Conservation (phyloP, 35 echinoderm and acorn worm genomes). For the Holothuria glaberrima region DNA sequence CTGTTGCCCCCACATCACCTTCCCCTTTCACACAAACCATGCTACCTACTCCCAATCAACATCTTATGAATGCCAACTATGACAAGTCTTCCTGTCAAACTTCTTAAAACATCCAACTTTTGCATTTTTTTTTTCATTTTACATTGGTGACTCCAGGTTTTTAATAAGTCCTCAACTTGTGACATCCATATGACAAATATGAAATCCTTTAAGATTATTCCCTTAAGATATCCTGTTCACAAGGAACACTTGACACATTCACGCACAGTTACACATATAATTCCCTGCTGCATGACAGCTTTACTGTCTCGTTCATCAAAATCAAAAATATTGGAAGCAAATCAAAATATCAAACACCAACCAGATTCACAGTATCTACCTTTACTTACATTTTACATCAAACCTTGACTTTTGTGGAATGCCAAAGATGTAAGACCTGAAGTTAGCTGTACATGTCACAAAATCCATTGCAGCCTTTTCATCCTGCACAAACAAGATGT, state of each 20-base stretch:
- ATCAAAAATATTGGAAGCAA: neutral
- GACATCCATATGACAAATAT: too few species aligned
- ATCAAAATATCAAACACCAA: neutral
- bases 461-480: conserved; percentile 94
- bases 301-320: neutral
- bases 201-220: too few species aligned
- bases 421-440: conserved; percentile 90
- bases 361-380: neutral
- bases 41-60: neutral
- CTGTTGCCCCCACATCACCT: neutral
- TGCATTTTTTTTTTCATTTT: neutral
- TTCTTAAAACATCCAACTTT: neutral
- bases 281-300: neutral
- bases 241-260: neutral
- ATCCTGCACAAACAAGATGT: conserved; percentile 64
- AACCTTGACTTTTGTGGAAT: conserved; percentile 93
- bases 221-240: too few species aligned
- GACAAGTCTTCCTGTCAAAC: neutral
- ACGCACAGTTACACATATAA: neutral
- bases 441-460: conserved; percentile 90
- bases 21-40: too few species aligned
- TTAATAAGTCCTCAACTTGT: too few species aligned
- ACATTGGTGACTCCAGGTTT: too few species aligned
- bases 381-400: conserved; percentile 93
- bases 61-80: neutral